Percentiles rank a stretch among this genome's conserved stretches.
phyloP scores from a whole-genome alignment of 2,797 vertebrate genomes.

The Eremophila alpestris region DNA sequence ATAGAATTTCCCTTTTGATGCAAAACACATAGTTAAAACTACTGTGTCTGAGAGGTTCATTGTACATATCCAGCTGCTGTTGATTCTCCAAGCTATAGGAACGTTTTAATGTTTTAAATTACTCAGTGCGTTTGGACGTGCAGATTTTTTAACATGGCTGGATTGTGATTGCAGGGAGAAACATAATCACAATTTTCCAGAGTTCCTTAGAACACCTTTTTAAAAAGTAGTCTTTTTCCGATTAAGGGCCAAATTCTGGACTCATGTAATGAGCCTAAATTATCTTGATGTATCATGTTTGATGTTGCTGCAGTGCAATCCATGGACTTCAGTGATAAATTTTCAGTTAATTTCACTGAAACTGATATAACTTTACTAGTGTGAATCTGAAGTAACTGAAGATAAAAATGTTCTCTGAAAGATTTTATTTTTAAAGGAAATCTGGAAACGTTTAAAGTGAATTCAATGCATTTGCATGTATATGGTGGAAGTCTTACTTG shows the following conservation, averaged over 20 bases:
- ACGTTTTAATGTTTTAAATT: not conserved
- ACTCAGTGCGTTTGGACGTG: not conserved
- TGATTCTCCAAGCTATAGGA: not conserved
- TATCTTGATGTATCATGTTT: not conserved
- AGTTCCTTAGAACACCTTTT: not conserved
- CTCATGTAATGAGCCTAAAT: not conserved
- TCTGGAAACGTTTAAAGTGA: not conserved
- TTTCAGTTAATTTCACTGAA: not conserved
- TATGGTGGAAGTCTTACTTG: not conserved
- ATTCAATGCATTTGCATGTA: not conserved
- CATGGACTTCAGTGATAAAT: not conserved
- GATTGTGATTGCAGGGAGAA: not conserved
- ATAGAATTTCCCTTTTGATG: not conserved
- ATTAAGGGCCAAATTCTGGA: not conserved
- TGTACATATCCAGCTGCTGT: not conserved
- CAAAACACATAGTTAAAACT: not conserved
- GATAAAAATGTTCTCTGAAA: not conserved
- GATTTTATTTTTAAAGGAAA: not conserved
- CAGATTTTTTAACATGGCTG: not conserved
- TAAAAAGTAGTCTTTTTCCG: not conserved
- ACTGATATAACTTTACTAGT: not conserved
- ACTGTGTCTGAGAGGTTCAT: not conserved
- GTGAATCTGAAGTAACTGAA: not conserved
- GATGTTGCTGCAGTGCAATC: not conserved
- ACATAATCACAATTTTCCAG: not conserved